These are phyloP conservation scores for Pristionchus entomophagus DNA, from an alignment of 2,888 invertebrate species.

Conservation along the genomic window DNA sequence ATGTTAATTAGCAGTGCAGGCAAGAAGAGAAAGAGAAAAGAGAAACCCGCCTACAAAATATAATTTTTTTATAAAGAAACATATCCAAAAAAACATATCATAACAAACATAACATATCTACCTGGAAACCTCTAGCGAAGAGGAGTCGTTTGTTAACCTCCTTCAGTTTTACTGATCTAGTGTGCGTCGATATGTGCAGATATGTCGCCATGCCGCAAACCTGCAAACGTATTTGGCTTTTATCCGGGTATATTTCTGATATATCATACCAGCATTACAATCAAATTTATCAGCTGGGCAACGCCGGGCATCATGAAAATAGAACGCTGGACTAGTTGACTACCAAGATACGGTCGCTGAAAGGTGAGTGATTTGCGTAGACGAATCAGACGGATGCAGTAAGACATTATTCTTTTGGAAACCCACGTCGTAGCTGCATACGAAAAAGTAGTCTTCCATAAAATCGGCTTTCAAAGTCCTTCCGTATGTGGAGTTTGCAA, in stretches of 20 bases:
- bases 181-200: background rate
- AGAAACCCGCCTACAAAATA: background rate
- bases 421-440: background rate
- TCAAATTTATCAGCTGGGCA: background rate
- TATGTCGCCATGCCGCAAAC: background rate
- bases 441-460: background rate
- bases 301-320: background rate
- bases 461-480: background rate
- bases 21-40: background rate
- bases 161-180: background rate
- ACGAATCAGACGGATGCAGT: too few species aligned
- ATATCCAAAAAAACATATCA: too few species aligned
- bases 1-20: background rate
- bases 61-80: background rate
- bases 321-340: background rate
- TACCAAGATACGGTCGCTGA: background rate
- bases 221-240: background rate
- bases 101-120: too few species aligned
- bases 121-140: background rate
- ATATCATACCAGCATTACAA: background rate
- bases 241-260: too few species aligned
- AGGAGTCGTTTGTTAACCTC: background rate
- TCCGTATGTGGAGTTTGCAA: background rate
- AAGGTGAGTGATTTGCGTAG: background rate
- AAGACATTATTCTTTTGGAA: background rate